Base-by-base conservation (phyloP, 2,888 invertebrate species). In the Hyppa rectilinea region DNA sequence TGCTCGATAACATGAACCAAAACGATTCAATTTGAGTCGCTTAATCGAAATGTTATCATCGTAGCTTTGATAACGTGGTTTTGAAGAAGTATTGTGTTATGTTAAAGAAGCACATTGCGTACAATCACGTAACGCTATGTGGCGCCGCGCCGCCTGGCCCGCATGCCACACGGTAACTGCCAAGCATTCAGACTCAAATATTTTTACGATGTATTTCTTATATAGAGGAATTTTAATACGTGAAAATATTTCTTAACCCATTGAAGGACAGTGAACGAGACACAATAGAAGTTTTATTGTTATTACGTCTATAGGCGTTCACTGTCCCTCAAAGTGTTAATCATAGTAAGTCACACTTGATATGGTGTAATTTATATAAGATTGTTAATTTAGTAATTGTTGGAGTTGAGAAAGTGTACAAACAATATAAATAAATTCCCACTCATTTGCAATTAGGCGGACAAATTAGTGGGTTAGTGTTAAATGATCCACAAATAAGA, bases 21-120 rank as follows among this genome's bases (percentile, higher is more conserved):
- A 89, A 89, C 87, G 71, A 88, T 91, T 92, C 86, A 90, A 91
- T 91, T 91, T 84, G 82, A 85, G 80, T 88, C 86, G 87, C 89
- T 89, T 88, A 89, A 91, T 92, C 88, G 85, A 90, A 89, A 83
- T 83, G 85, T 91, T 92, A 92, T 92, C 91, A 88, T 83, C 81
- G 73, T 78, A 60, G 76, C 67, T 80, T 82, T 87, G 91, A 92
- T 92, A 93, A 91, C 58, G 66, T 62, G 85, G 81, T 78, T 85
- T 83, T 82, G 66, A 73, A 85, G 78, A 84, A 86, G 74, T 83
- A 80, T 72, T 62, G 58, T 68, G 68, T n/a, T 70, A 68, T 66
- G 63, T 81, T 69, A 77, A 86, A 80, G 76, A 83, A 72, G 67
- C 71, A 75, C 68, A 88, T 85, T 87, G 81, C 78, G 62, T 85